These are phyloP conservation scores for Cariama cristata DNA, from an alignment of 2,113 vertebrate species.

Conservation along the genomic window DNA sequence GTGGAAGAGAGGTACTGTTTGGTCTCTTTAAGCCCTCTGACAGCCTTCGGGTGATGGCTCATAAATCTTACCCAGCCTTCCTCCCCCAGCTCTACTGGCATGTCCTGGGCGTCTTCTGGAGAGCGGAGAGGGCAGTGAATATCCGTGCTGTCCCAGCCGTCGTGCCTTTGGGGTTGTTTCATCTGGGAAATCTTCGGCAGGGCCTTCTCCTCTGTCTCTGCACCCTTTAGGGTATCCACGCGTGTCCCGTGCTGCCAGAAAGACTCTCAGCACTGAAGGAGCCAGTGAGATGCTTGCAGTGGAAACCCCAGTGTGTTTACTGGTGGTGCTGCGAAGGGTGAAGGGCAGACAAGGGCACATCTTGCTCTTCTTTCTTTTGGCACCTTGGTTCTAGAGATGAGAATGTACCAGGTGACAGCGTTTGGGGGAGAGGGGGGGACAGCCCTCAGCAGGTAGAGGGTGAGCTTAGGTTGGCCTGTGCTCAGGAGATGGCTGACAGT, in stretches of 20 bases:
- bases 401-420: rapidly evolving
- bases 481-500: background rate
- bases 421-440: background rate
- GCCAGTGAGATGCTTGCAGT: background rate
- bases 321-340: background rate
- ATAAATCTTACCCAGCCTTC: background rate
- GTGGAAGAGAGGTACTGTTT: background rate
- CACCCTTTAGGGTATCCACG: background rate
- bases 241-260: rapidly evolving
- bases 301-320: background rate
- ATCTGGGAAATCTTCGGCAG: background rate
- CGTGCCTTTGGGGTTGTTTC: background rate
- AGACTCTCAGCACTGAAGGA: background rate
- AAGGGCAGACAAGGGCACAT: background rate
- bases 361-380: background rate
- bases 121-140: background rate
- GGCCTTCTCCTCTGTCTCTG: background rate
- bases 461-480: background rate
- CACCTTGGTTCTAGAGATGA: background rate
- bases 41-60: background rate
- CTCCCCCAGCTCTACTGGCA: background rate
- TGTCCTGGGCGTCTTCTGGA: background rate
- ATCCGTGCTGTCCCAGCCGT: background rate
- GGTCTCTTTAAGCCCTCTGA: background rate
- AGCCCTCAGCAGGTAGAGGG: background rate